Conservation (phyloP, 2,797 vertebrate genomes). For the Lithobates pipiens region DNA sequence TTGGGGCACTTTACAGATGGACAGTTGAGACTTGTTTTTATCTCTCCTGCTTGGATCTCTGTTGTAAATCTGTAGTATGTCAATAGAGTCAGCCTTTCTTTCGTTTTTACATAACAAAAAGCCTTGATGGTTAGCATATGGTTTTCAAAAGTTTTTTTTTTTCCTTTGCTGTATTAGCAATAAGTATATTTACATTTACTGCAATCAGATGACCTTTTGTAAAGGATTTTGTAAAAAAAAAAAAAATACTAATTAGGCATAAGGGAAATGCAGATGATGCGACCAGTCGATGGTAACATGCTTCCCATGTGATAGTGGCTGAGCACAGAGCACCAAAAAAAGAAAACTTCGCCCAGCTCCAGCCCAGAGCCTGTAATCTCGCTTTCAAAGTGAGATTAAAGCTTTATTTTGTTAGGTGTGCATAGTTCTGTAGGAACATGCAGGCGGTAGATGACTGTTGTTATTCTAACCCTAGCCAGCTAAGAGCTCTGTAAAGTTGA, state of each 20-base stretch:
- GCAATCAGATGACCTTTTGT: slow-evolving; percentile 4
- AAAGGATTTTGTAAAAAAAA: slow-evolving; percentile 3
- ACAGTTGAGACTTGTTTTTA: not conserved
- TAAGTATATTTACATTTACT: not conserved
- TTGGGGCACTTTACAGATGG: slow-evolving; percentile 18
- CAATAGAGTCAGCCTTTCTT: too few relatives aligned
- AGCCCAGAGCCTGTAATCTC: slow-evolving; percentile 47
- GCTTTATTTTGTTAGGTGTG: slow-evolving; percentile 60
- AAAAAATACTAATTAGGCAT: not conserved
- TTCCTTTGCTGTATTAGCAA: too few relatives aligned
- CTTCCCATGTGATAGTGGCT: slow-evolving; percentile 2
- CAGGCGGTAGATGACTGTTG: slow-evolving; percentile 69
- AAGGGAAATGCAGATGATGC: not conserved
- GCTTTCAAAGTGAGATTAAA: slow-evolving; percentile 60
- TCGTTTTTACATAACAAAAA: too few relatives aligned
- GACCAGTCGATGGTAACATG: not conserved
- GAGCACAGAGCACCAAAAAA: not conserved
- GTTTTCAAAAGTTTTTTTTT: too few relatives aligned
- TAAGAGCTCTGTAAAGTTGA: slow-evolving; percentile 72
- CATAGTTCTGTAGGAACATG: slow-evolving; percentile 69
- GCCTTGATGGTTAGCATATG: too few relatives aligned
- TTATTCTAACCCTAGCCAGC: slow-evolving; percentile 70
- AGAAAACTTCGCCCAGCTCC: slow-evolving; percentile 19
- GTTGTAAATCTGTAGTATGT: too few relatives aligned
- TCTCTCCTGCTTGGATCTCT: too few relatives aligned